These are phyloP conservation scores for Meloe dianella DNA, from an alignment of 2,888 invertebrate genomes.

Conservation along the genomic window DNA sequence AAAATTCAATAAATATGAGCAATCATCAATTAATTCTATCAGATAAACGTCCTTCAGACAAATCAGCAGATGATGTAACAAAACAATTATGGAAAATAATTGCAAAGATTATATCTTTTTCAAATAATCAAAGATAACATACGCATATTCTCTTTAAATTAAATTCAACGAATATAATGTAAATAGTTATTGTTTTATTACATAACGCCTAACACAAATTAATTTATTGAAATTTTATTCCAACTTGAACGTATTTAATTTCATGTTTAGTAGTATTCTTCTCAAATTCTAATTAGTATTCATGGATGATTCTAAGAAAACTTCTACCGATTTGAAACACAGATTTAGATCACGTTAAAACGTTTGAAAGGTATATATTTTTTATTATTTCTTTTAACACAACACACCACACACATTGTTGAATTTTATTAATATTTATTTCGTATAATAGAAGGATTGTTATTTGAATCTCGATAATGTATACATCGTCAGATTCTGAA, in stretches of 20 bases:
- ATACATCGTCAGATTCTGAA: not conserved
- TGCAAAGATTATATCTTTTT: no score
- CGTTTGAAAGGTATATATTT: no score
- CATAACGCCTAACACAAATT: not conserved
- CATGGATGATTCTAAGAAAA: not conserved
- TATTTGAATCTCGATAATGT: no score
- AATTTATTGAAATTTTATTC: slow-evolving; percentile 17
- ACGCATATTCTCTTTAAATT: not conserved
- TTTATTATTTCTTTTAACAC: no score
- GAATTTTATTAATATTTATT: not conserved
- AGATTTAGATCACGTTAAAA: not conserved
- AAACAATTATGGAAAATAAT: no score
- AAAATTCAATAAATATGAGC: no score
- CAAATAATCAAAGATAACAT: not conserved
- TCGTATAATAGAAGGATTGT: no score
- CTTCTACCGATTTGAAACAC: not conserved
- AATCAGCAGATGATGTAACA: no score
- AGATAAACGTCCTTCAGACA: no score
- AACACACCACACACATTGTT: not conserved
- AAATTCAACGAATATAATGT: not conserved
- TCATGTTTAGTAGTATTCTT: not conserved
- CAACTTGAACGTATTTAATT: not conserved
- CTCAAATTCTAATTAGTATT: not conserved
- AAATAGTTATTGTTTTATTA: not conserved
- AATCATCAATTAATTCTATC: no score